These are phyloP conservation scores for Drosophila niveifrons DNA, from an alignment of 2,888 invertebrate species.

Conservation along the genomic window DNA sequence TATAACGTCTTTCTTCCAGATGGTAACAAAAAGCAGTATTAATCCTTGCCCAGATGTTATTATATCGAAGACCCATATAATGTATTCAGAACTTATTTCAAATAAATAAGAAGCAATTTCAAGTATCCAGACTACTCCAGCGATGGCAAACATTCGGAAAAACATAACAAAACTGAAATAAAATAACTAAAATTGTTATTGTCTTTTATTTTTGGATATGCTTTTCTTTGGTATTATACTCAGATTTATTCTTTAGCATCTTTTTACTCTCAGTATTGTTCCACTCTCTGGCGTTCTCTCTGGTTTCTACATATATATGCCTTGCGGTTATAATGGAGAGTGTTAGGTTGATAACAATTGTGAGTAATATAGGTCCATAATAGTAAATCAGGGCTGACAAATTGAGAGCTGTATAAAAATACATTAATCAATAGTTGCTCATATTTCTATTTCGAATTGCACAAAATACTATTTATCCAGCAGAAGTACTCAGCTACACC, in stretches of 20 bases:
- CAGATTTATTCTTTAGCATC: background rate
- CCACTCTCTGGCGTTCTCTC: conserved; percentile 41
- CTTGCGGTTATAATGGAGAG: conserved; percentile 70
- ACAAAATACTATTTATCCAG: conserved; percentile 86
- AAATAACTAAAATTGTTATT: background rate
- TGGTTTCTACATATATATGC: conserved; percentile 65
- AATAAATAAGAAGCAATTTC: too few relatives aligned
- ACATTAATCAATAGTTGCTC: background rate
- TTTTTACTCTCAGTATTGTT: conserved; percentile 9
- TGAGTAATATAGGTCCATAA: conserved; percentile 69
- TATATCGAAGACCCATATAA: background rate
- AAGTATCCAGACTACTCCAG: too few relatives aligned
- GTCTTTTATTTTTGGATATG: background rate
- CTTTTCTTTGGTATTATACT: conserved; percentile 1
- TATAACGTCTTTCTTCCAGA: conserved; percentile 42
- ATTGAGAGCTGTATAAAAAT: conserved; percentile 27
- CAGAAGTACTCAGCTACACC: conserved; percentile 86
- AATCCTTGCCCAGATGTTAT: conserved; percentile 51
- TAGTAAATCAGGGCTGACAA: conserved; percentile 70
- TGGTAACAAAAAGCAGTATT: conserved; percentile 50
- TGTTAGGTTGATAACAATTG: conserved; percentile 67
- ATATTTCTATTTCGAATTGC: background rate
- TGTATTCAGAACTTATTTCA: too few relatives aligned
- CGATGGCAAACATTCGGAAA: conserved; percentile 77
- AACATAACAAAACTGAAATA: conserved; percentile 89